Evolutionary conservation across 2,888 invertebrate species (phyloP).

Genomic region (Copidosoma aretas): DNA sequence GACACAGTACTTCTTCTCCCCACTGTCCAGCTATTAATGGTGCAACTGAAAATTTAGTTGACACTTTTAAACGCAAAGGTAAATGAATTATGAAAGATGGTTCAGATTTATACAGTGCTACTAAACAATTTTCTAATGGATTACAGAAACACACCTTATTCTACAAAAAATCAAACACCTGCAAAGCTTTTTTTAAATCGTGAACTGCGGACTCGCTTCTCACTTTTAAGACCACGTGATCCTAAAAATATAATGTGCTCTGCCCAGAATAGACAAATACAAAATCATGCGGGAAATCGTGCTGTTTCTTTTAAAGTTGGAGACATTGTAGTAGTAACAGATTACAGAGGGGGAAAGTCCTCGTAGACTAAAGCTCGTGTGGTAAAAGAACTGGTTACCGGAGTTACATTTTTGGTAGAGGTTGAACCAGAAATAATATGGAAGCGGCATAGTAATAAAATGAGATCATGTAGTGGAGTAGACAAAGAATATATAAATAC

Average conservation of each 20-base stretch:
- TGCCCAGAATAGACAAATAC: constrained; percentile 30
- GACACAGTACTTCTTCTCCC: constrained; percentile 42
- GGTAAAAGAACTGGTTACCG: constrained; percentile 5
- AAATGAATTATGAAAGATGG: constrained; percentile 18
- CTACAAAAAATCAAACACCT: neutral
- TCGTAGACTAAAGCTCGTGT: constrained; percentile 13
- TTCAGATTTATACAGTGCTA: neutral
- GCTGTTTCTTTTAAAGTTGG: constrained; percentile 7
- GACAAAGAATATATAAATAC: neutral
- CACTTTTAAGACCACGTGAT: neutral
- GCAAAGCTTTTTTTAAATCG: constrained; percentile 3
- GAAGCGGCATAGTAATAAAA: constrained; percentile 21
- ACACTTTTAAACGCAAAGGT: constrained; percentile 36
- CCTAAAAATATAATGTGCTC: neutral
- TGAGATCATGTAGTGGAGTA: neutral
- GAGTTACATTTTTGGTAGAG: constrained; percentile 11
- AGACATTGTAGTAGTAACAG: constrained; percentile 22
- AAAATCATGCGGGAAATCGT: constrained; percentile 20
- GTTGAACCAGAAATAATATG: constrained; percentile 1
- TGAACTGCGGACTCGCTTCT: neutral
- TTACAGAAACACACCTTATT: neutral
- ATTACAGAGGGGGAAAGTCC: neutral
- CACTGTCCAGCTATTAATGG: constrained; percentile 9
- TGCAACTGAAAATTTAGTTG: constrained; percentile 28
- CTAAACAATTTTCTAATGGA: constrained; percentile 7